These are phyloP conservation scores for Oenanthe oenanthe DNA, from an alignment of 2,113 vertebrate genomes.

Conservation along the genomic window DNA sequence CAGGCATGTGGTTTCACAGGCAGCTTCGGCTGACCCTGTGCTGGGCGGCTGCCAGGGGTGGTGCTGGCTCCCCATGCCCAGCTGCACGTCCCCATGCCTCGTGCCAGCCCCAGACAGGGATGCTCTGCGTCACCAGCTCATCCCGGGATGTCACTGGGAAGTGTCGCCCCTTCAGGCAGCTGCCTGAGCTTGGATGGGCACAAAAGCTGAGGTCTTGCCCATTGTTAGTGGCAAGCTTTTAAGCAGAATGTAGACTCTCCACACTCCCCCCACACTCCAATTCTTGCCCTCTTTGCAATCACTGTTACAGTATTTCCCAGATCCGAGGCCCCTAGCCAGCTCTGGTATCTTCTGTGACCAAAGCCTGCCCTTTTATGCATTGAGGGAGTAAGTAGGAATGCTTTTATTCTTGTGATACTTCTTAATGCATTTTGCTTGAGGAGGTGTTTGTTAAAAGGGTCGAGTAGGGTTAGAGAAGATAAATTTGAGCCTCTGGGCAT, in stretches of 20 bases:
- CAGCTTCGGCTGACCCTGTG: neutral
- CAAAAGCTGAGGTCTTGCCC: neutral
- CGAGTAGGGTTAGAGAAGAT: neutral
- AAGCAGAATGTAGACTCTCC: neutral
- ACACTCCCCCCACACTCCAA: neutral
- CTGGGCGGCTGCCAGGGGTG: neutral
- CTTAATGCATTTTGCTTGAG: slow-evolving; percentile 42
- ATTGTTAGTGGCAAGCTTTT: neutral
- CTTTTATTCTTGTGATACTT: slow-evolving; percentile 12
- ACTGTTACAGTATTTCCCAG: neutral
- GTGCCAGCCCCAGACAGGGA: neutral
- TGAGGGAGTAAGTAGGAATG: neutral
- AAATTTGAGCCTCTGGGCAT: neutral
- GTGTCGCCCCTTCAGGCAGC: neutral
- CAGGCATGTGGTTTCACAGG: neutral
- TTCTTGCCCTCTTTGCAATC: neutral
- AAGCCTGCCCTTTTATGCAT: neutral
- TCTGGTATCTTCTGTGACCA: neutral
- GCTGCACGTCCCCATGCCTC: neutral
- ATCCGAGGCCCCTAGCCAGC: neutral
- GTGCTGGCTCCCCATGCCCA: neutral
- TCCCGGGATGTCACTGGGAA: neutral
- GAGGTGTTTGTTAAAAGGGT: slow-evolving; percentile 8
- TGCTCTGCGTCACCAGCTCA: neutral
- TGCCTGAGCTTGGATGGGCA: neutral